phyloP scores from a whole-genome alignment of 1,140 invertebrate species.

The Calephelis nemesis region DNA sequence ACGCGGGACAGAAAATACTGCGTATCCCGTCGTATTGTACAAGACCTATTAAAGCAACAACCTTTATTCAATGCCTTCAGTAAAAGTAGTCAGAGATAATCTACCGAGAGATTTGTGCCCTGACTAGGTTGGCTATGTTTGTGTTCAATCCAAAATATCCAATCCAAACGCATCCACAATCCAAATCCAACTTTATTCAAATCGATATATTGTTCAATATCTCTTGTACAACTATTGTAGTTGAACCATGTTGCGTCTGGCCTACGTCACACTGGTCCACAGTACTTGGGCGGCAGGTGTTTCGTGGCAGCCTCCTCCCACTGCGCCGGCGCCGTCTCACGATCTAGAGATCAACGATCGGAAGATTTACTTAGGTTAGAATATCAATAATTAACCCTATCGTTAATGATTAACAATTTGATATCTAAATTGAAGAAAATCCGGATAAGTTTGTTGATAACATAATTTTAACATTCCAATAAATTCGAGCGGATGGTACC shows the following conservation, averaged over 20 bases:
- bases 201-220: conserved; percentile 40
- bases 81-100: conserved; percentile 69
- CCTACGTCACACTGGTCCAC: conserved; percentile 50
- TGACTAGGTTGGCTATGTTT: conserved; percentile 55
- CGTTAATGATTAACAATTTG: conserved; percentile 22
- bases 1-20: background rate
- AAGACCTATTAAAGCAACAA: conserved; percentile 43
- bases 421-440: conserved; percentile 15
- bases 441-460: conserved; percentile 6
- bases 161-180: conserved; percentile 22
- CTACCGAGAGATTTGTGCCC: conserved; percentile 65
- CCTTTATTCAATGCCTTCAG: conserved; percentile 51
- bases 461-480: conserved; percentile 5
- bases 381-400: conserved; percentile 26
- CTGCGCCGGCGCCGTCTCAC: conserved; percentile 61
- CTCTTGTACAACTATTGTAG: conserved; percentile 19
- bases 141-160: conserved; percentile 23
- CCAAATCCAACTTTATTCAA: conserved; percentile 40
- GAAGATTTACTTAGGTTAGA: conserved; percentile 65
- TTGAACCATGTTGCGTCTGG: conserved; percentile 32
- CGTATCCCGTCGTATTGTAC: conserved; percentile 37
- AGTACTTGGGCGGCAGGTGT: conserved; percentile 77
- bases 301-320: conserved; percentile 68
- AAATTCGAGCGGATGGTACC: background rate
- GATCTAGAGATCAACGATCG: conserved; percentile 69